Base-by-base conservation (phyloP, 2,888 invertebrate species). In the Dasypogon diadema region DNA sequence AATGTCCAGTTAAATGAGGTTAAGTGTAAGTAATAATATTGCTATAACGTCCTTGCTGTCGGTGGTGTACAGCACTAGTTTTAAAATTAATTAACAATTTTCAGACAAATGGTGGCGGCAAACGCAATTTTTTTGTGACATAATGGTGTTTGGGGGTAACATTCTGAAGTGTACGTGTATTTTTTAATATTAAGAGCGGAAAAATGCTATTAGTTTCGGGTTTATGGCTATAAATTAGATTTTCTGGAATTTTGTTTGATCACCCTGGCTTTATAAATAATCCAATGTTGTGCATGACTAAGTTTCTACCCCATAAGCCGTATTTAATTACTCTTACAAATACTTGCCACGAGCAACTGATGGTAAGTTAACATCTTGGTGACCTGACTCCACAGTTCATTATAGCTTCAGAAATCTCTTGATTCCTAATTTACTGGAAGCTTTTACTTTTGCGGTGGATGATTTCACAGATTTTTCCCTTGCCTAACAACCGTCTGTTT, bases 61-160 rank as follows among this genome's bases (percentile, higher is more conserved):
- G 21, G n/a, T 34, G 34, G 14, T 65, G 14, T 70, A 3, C 54
- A 22, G 18, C 10, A 5, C 18, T 70, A 34, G 70, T 54, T 70
- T 70, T 70, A 54, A 70, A 70, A 70, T 70, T 70, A 70, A 70
- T 34, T 70, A 54, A 54, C 51, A 70, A 70, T 54, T 70, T 30
- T 70, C 65, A 65, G 65, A 65, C 65, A 65, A 65, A 65, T 46
- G 46, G 24, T 42, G 42, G 46, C 24, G 46, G 26, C 65, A 46
- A 65, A 65, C 65, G 65, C 65, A 46, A 65, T 65, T 65, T 46
- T 24, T 65, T 6, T 12, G 12, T 12, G 42, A 6, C 42, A 51
- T 51, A 21, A 51, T 51, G 51, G 21, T 3, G 2, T 51, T 51
- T 21, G 21, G 10, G 22, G 54, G 2, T 18, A 54, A 54, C 2